A percentile compares a stretch with the other conserved stretches of the same genome.
These are phyloP conservation scores for Argyresthia albistria DNA, from an alignment of 2,888 invertebrate species.

Conservation along the genomic window DNA sequence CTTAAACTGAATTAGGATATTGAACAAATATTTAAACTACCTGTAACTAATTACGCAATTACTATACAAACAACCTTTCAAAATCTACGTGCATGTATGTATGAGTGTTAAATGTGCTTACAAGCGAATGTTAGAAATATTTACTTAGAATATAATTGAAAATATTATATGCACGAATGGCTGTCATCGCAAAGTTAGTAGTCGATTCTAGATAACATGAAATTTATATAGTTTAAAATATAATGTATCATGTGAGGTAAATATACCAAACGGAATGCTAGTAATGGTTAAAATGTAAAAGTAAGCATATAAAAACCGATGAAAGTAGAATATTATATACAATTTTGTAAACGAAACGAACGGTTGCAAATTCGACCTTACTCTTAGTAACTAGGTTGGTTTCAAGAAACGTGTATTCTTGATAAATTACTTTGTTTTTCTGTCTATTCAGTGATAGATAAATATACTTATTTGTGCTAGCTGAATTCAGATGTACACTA, in stretches of 20 bases:
- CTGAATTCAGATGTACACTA: no score
- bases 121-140: background rate
- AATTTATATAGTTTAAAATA: background rate
- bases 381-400: no score
- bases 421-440: no score
- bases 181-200: conserved; percentile 3
- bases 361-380: conserved; percentile 1
- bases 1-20: background rate
- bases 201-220: conserved; percentile 4
- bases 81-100: background rate
- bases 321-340: background rate
- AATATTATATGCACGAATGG: conserved; percentile 1
- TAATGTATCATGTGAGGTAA: conserved; percentile 1
- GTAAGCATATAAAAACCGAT: background rate
- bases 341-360: background rate
- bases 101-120: conserved; percentile 4
- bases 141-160: background rate
- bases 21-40: background rate
- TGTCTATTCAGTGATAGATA: no score
- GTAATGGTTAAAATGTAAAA: background rate
- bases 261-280: background rate
- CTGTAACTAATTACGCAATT: no score
- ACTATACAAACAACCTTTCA: no score
- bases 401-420: no score
- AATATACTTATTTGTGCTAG: no score